A percentile compares a stretch with the other conserved stretches of the same genome.
Conservation (phyloP, 1,140 invertebrate genomes). For the Armadillidium nasatum region DNA sequence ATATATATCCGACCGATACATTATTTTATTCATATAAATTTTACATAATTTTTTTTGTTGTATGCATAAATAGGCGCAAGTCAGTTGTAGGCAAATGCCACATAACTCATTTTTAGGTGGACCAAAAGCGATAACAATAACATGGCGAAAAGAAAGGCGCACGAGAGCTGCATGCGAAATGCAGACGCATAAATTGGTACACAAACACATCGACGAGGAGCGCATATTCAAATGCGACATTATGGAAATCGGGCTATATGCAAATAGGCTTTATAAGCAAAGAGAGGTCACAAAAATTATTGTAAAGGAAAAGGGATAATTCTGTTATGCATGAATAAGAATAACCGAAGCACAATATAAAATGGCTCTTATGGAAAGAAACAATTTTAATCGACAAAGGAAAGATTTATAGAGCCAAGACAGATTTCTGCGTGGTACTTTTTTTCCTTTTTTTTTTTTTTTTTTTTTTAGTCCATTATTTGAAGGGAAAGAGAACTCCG, state of each 20-base stretch:
- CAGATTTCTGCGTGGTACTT: neutral
- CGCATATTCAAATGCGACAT: slow-evolving; percentile 5
- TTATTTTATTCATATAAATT: neutral
- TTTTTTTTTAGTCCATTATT: too few species aligned
- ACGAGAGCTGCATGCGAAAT: slow-evolving; percentile 5
- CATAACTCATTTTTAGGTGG: neutral
- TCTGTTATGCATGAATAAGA: neutral
- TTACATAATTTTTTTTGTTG: neutral
- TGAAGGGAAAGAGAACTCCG: too few species aligned
- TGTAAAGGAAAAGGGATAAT: neutral
- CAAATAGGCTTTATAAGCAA: slow-evolving; percentile 7
- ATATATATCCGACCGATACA: neutral
- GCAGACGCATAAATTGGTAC: slow-evolving; percentile 7
- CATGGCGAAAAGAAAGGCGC: neutral
- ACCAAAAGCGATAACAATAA: neutral
- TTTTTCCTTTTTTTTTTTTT: too few species aligned
- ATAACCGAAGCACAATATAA: neutral
- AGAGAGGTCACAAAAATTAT: neutral
- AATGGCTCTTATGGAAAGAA: neutral
- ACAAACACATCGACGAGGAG: neutral
- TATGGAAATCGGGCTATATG: slow-evolving; percentile 7
- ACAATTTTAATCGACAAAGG: neutral
- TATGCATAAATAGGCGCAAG: neutral
- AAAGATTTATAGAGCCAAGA: neutral
- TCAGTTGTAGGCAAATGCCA: neutral